Conservation (phyloP, 2,888 invertebrate genomes). For the Boloria euphrosyne region DNA sequence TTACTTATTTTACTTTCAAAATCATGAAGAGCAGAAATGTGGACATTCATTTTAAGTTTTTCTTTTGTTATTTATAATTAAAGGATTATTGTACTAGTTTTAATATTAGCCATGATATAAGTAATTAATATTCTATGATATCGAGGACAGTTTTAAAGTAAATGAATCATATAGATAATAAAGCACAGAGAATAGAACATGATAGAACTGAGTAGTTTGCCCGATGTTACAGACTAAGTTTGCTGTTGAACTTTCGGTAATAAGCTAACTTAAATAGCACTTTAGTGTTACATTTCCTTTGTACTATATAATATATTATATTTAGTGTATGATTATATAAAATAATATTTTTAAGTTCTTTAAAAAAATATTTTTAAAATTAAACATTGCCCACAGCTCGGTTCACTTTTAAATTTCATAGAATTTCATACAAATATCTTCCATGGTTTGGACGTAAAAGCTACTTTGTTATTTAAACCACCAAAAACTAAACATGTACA, state of each 20-base stretch:
- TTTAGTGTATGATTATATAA: not conserved
- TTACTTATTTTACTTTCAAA: no score
- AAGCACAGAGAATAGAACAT: conserved; percentile 21
- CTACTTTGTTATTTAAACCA: no score
- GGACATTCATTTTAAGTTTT: no score
- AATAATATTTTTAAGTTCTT: not conserved
- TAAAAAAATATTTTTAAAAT: no score
- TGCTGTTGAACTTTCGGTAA: conserved; percentile 6
- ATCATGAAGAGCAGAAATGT: no score
- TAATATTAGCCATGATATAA: not conserved
- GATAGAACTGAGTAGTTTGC: conserved; percentile 23
- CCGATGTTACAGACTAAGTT: conserved; percentile 15
- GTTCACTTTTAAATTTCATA: no score
- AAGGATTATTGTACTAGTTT: not conserved
- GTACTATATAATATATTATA: not conserved
- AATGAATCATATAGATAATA: conserved; percentile 23
- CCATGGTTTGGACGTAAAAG: no score
- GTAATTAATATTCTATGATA: not conserved
- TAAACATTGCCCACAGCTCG: no score
- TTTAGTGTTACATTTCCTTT: conserved; percentile 1
- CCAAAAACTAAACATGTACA: no score
- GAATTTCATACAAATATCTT: no score
- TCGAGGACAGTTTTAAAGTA: not conserved
- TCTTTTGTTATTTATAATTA: not conserved
- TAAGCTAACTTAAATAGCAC: conserved; percentile 14